These are phyloP conservation scores for Helogale parvula DNA, from an alignment of 2,113 vertebrate species.

Conservation along the genomic window DNA sequence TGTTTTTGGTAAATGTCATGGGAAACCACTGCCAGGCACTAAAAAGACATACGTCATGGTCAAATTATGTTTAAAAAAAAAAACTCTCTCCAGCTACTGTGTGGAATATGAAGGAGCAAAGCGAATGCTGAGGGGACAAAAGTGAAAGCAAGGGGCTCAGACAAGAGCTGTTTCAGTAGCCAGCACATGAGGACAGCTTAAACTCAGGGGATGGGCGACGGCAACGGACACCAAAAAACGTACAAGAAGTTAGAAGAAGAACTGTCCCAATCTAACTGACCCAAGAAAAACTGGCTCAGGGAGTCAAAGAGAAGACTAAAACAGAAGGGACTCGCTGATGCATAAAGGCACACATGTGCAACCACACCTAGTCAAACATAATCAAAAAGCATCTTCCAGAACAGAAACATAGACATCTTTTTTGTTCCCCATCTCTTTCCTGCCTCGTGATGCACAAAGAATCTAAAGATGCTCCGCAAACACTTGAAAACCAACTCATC, in stretches of 20 bases:
- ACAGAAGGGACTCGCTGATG: neutral
- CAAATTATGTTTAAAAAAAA: neutral
- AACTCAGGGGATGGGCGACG: neutral
- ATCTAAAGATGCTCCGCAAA: neutral
- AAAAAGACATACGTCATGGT: neutral
- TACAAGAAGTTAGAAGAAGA: neutral
- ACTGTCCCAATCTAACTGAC: neutral
- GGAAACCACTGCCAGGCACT: neutral
- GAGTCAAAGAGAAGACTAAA: neutral
- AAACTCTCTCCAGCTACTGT: neutral
- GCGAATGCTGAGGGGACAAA: neutral
- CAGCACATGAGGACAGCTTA: neutral
- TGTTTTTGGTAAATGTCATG: neutral
- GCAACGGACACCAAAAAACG: neutral
- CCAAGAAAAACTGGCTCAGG: neutral
- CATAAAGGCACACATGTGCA: slow-evolving; percentile 11
- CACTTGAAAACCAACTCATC: neutral
- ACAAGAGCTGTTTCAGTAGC: neutral
- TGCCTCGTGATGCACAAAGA: neutral
- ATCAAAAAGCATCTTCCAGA: neutral
- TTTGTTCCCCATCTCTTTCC: neutral
- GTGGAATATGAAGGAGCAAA: neutral
- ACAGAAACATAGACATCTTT: neutral
- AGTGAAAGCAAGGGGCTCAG: neutral
- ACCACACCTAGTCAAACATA: neutral